phyloP scores from a whole-genome alignment of 2,797 vertebrate genomes.

The Pseudomugil gertrudae region DNA sequence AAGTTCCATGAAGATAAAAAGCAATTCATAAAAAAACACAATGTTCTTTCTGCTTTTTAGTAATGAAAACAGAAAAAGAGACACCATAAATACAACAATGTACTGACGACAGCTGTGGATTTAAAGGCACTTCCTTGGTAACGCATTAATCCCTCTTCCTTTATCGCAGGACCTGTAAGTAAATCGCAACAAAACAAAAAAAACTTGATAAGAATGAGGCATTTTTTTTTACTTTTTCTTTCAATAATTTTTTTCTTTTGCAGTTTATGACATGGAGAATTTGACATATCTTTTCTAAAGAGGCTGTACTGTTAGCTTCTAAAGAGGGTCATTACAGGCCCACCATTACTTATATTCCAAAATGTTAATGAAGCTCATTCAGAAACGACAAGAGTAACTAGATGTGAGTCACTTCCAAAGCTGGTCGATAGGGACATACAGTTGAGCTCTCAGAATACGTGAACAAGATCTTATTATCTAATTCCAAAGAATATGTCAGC shows the following conservation, averaged over 20 bases:
- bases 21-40: constrained; percentile 44
- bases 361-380: constrained; percentile 35
- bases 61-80: constrained; percentile 60
- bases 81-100: constrained; percentile 64
- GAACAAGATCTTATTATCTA: constrained; percentile 61
- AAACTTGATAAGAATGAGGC: constrained; percentile 7
- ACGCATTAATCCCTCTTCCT: constrained; percentile 74
- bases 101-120: constrained; percentile 72
- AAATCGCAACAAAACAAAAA: constrained; percentile 12
- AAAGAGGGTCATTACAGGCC: constrained; percentile 44
- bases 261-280: not conserved
- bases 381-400: constrained; percentile 42
- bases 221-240: constrained; percentile 5
- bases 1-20: constrained; percentile 57
- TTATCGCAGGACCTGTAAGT: constrained; percentile 65
- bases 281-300: constrained; percentile 17
- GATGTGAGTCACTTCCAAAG: constrained; percentile 58
- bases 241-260: not conserved
- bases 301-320: constrained; percentile 37
- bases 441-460: constrained; percentile 48
- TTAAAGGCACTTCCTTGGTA: constrained; percentile 86
- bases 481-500: constrained; percentile 65
- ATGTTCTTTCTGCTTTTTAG: constrained; percentile 21
- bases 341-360: constrained; percentile 23
- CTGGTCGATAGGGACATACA: constrained; percentile 43